phyloP scores from a whole-genome alignment of 2,113 vertebrate species.

The Oreocharis arfaki region DNA sequence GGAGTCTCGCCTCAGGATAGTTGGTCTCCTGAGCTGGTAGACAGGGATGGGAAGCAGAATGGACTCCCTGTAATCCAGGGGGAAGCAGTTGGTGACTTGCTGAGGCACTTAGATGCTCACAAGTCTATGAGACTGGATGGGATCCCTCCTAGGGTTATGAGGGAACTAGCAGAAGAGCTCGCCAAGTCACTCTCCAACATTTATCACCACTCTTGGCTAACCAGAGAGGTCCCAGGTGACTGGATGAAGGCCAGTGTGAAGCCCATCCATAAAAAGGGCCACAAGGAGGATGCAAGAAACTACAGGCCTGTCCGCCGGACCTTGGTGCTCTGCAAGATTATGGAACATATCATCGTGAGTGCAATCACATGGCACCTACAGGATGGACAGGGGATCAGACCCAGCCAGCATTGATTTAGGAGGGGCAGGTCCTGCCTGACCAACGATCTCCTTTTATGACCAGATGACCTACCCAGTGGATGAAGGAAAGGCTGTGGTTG shows the following conservation, averaged over 20 bases:
- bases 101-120: neutral
- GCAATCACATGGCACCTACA: neutral
- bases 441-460: neutral
- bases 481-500: neutral
- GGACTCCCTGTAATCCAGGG: neutral
- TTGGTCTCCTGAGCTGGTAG: neutral
- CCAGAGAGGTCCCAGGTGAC: neutral
- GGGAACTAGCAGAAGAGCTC: neutral
- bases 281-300: neutral
- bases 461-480: neutral
- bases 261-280: neutral
- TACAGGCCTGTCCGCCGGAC: too few species aligned
- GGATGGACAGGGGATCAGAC: neutral
- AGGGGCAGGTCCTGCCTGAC: neutral
- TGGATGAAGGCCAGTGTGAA: neutral
- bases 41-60: neutral
- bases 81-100: neutral
- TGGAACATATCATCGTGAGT: neutral
- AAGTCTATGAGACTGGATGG: accelerated
- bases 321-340: neutral
- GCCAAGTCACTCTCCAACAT: accelerated
- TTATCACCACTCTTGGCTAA: neutral
- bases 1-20: neutral
- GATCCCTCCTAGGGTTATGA: neutral
- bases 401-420: neutral